phyloP scores from a whole-genome alignment of 2,113 vertebrate genomes.

The Epinephelus cyanopodus region DNA sequence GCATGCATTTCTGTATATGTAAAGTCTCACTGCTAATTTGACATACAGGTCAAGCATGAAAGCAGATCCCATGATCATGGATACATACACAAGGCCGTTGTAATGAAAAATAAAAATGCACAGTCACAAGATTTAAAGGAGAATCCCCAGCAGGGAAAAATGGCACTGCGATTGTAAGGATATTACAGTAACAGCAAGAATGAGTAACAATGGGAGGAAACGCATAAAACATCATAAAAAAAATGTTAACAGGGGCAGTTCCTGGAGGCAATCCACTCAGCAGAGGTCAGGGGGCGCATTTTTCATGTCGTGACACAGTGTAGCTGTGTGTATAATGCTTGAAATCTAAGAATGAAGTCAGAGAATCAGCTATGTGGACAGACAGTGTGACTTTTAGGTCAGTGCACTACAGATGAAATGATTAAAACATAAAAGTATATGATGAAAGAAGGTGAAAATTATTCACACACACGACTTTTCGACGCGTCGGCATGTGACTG shows the following conservation, averaged over 20 bases:
- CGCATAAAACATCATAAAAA: constrained; percentile 45
- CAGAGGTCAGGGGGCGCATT: constrained; percentile 48
- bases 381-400: constrained; percentile 8
- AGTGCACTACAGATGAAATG: neutral
- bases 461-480: neutral
- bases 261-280: constrained; percentile 34
- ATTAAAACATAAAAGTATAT: neutral
- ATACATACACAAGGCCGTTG: constrained; percentile 21
- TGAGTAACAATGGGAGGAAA: constrained; percentile 67
- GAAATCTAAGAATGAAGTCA: constrained; percentile 13
- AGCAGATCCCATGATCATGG: constrained; percentile 35
- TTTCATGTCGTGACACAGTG: constrained; percentile 27
- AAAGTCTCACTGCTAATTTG: constrained; percentile 30
- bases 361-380: constrained; percentile 6
- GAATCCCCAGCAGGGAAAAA: constrained; percentile 35
- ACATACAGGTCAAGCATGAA: constrained; percentile 61
- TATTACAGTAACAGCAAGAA: constrained; percentile 37
- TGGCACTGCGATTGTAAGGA: constrained; percentile 2
- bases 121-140: constrained; percentile 36
- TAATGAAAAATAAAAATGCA: constrained; percentile 12
- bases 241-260: constrained; percentile 26
- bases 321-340: neutral
- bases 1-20: constrained; percentile 40
- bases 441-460: constrained; percentile 1
- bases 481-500: constrained; percentile 14